Percentiles rank a stretch among this genome's conserved stretches.
These are phyloP conservation scores for Phaonia tiefii DNA, from an alignment of 2,888 invertebrate species.

Conservation along the genomic window DNA sequence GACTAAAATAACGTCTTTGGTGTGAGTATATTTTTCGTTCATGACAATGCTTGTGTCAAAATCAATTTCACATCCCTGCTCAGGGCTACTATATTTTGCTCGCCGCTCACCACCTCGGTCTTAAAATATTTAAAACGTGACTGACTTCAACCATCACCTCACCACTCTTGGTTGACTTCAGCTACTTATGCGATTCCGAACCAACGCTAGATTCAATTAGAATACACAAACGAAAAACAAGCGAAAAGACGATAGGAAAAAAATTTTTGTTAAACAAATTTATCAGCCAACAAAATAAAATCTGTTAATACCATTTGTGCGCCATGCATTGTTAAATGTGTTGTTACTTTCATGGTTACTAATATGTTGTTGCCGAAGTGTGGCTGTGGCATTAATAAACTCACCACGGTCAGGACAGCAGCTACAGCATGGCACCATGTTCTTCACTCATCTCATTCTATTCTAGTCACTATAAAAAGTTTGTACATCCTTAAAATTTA, in stretches of 20 bases:
- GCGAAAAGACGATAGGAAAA: background rate
- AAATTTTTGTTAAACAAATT: background rate
- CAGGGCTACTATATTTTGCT: no score
- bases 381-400: background rate
- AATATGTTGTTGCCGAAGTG: background rate
- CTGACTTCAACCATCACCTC: background rate
- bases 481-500: background rate
- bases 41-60: no score
- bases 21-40: no score
- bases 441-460: no score
- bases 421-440: background rate
- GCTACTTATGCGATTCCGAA: background rate
- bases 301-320: slow-evolving; percentile 13
- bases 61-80: no score
- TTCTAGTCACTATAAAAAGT: background rate
- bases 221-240: background rate
- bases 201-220: background rate
- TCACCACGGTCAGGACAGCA: background rate
- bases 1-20: no score
- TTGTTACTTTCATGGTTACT: background rate
- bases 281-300: background rate
- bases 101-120: background rate
- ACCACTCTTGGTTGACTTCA: background rate
- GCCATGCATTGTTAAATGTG: background rate
- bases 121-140: background rate